Evolutionary conservation across 2,113 vertebrate species (phyloP).

Genomic region (Meles meles): DNA sequence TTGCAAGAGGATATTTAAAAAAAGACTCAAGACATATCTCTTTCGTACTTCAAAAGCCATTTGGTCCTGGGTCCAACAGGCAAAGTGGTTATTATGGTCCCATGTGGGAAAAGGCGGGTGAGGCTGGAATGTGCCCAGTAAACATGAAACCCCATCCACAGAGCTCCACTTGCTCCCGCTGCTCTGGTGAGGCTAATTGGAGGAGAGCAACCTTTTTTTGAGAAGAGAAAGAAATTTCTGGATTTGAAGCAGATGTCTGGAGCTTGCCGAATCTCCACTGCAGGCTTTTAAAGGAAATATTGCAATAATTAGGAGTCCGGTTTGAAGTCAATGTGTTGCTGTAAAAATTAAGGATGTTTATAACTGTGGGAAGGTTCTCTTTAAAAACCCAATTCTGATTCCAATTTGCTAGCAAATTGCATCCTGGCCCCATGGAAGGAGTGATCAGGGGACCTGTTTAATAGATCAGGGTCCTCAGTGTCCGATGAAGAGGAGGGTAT

Average conservation of each 20-base stretch:
- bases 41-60: slow-evolving; percentile 83
- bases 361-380: slow-evolving; percentile 68
- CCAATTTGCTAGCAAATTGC: slow-evolving; percentile 70
- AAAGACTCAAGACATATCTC: slow-evolving; percentile 63
- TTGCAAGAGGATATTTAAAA: slow-evolving; percentile 77
- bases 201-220: slow-evolving; percentile 62
- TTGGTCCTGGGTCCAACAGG: slow-evolving; percentile 68
- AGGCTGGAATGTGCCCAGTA: slow-evolving; percentile 80
- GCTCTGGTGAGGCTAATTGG: slow-evolving; percentile 59
- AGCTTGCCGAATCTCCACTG: slow-evolving; percentile 66
- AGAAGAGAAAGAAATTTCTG: slow-evolving; percentile 71
- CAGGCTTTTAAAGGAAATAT: slow-evolving; percentile 74
- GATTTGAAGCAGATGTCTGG: slow-evolving; percentile 72
- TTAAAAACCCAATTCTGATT: slow-evolving; percentile 70
- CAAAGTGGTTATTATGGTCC: slow-evolving; percentile 78
- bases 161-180: slow-evolving; percentile 23
- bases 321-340: slow-evolving; percentile 72
- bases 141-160: slow-evolving; percentile 76
- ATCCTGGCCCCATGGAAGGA: slow-evolving; percentile 67
- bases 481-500: background rate
- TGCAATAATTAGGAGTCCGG: slow-evolving; percentile 73
- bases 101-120: slow-evolving; percentile 79
- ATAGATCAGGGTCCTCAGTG: slow-evolving; percentile 14
- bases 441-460: background rate
- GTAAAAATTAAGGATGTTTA: slow-evolving; percentile 77